Conservation (phyloP, 2,113 vertebrate genomes). For the Muntiacus reevesi region DNA sequence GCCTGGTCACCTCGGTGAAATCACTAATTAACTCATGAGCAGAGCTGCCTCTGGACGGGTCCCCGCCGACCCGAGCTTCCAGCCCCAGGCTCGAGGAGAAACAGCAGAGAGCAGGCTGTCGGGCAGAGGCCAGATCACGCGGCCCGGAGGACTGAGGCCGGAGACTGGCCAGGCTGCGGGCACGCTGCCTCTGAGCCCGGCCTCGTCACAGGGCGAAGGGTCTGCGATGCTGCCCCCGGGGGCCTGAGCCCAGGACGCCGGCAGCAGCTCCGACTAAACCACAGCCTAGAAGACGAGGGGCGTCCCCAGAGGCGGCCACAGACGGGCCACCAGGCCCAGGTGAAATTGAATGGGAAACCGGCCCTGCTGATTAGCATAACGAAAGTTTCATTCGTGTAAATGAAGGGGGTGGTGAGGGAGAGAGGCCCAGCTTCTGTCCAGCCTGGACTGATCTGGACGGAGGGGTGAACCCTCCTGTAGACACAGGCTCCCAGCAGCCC, state of each 20-base stretch:
- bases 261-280: constrained; percentile 90
- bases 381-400: constrained; percentile 95
- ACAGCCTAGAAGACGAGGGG: constrained; percentile 93
- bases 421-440: constrained; percentile 85
- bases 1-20: constrained; percentile 43
- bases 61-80: constrained; percentile 39
- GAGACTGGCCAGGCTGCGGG: neutral
- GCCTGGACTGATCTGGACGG: constrained; percentile 50
- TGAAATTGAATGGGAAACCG: constrained; percentile 99
- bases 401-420: constrained; percentile 67
- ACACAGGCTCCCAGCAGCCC: constrained; percentile 10
- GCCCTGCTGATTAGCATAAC: constrained; percentile 98
- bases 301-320: constrained; percentile 90
- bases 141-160: fast-evolving
- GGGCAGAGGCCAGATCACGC: neutral
- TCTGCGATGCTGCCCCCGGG: constrained; percentile 85
- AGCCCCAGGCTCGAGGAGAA: constrained; percentile 22
- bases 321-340: constrained; percentile 97
- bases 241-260: constrained; percentile 91
- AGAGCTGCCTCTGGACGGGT: neutral
- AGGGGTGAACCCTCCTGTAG: constrained; percentile 9
- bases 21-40: constrained; percentile 72
- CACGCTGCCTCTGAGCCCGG: constrained; percentile 64
- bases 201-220: constrained; percentile 75
- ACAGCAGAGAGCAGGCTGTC: neutral